Evolutionary conservation across 64 coral and sea anemone species (phyloP), one percentile per base, ranked within the genome.

Genomic region (Pachyseris speciosa): DNA sequence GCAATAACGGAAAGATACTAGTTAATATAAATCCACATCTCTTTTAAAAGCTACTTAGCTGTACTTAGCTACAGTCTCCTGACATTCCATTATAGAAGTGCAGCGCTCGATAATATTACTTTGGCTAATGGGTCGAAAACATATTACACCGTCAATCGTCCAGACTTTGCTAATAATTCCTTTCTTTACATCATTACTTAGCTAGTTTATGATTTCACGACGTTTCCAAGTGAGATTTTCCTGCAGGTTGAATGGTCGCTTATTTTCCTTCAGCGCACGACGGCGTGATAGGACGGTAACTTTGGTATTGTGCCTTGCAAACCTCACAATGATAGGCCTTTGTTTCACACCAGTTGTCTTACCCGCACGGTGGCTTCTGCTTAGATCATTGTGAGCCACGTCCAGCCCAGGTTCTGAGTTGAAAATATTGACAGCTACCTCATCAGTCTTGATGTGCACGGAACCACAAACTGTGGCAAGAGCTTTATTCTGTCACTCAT

Each of bases 381-480:
- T 52, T 2, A 52, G 49, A 52, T 52, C 49, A 52, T 52, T 16
- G 19, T 15, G 49, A 15, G 49, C 10, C 49, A 52, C 49, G 49
- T 52, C 49, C 10, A 52, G 9, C 49, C 49, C 5, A 52, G 19
- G 49, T 52, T 52, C 49, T 52, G 49, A 52, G 3, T 52, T 52
- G 49, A 52, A 52, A 52, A 52, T 15, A 16, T 52, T 52, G 2
- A 52, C 13, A 52, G 19, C 49, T 15, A 52, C 9, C 9, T 52
- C 49, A 52, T 70, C 19, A 24, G 67, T 70, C 29, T 39, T 31
- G n/a, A n/a, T n/a, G n/a, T n/a, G n/a, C n/a, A n/a, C n/a, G n/a
- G n/a, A n/a, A 29, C 25, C 1, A 33, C 92, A 36, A 94, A 94
- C 34, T 67, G 60, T 15, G 92, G 92, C 9, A 88, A 94, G 34